Evolutionary conservation across 2,888 invertebrate species (phyloP), one percentile per base, ranked within the genome.

Genomic region (Eristalinus sepulchralis): DNA sequence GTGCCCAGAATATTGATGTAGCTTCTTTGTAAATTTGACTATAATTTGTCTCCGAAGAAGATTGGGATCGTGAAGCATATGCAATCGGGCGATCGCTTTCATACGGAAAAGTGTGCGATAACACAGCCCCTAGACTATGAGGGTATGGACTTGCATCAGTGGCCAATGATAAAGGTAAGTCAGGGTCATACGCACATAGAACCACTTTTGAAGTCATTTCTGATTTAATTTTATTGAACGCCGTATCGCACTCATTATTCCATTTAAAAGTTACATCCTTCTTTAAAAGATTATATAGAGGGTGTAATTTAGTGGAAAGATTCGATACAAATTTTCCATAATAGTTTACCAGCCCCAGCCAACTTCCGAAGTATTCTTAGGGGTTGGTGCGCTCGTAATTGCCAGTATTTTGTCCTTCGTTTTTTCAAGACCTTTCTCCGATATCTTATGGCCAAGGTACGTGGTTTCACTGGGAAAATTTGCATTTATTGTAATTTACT

Each of bases 401-500:
- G 89, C 89, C n/a, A 66, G 24, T 0, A 91, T 77, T 75, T 90
- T 90, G 0, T 88, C 86, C 1, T 87, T 55, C 57, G 88, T 88
- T 36, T 89, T 90, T 10, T 82, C 73, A 4, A 91, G 88, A 0
- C 91, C 90, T 5, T 88, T 55, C 24, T 75, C 87, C 22, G 88
- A 87, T 62, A 91, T 89, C 2, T 81, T 81, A 57, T 91, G 90
- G 2, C 90, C 90, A 13, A 91, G 71, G n/a, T 79, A 90, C 10
- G 82, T 83, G 55, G 89, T 72, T 60, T 88, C 75, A 0, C 67
- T 88, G 63, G 27, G 89, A 89, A 70, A 91, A 89, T 20, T 85
- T 71, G 72, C 89, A 90, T 73, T 90, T 90, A 20, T 72, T 57
- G 6, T 71, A 64, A 22, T 88, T 82, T 1, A 88, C 27, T 27